Evolutionary conservation across 2,797 vertebrate species (phyloP), one percentile per base, ranked within the genome.

Genomic region (Garrulus glandarius): DNA sequence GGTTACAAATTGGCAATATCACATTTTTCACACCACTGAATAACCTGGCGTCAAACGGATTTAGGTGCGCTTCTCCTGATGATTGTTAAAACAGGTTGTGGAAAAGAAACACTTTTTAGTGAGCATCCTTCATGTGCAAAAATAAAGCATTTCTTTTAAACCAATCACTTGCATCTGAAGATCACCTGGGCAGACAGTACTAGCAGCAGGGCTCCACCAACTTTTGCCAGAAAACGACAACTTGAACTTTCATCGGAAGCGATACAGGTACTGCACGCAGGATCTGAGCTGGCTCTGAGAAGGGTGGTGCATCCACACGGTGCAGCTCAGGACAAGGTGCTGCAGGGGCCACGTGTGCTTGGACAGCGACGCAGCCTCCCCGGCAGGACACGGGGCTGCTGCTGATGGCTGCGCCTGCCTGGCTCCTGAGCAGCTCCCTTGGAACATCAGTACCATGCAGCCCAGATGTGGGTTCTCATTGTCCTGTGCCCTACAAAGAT

Each of bases 1-100:
- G 91, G 80, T 81, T 93, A 95, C 74, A 94, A 96, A 91, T 72
- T 94, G 88, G 85, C 82, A 89, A 95, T 83, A 91, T 83, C 87
- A 90, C 2, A 18, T 87, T 92, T 95, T 91, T 82, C 30, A 1
- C 70, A 92, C 81, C 82, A 79, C 86, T 1, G 1, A 91, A 77
- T 76, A 94, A 94, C 52, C 87, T 81, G 84, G 76, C 19, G 18
- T 67, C 81, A 88, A 91, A 85, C 2, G 8, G 71, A 87, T 74
- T 43, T 82, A 83, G 91, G 52, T 80, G 39, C 75, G 30, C 36
- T 77, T 94, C 44, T 93, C 53, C 53, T 83, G 50, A 93, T 41
- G 79, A 71, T 64, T 88, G 93, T 89, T 90, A 89, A 85, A 94
- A 91, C 49, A 79, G 32, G 65, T 59, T 94, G 70, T 89, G 87